phyloP scores from a whole-genome alignment of 1,140 invertebrate genomes.

The Drosophila burlai region DNA sequence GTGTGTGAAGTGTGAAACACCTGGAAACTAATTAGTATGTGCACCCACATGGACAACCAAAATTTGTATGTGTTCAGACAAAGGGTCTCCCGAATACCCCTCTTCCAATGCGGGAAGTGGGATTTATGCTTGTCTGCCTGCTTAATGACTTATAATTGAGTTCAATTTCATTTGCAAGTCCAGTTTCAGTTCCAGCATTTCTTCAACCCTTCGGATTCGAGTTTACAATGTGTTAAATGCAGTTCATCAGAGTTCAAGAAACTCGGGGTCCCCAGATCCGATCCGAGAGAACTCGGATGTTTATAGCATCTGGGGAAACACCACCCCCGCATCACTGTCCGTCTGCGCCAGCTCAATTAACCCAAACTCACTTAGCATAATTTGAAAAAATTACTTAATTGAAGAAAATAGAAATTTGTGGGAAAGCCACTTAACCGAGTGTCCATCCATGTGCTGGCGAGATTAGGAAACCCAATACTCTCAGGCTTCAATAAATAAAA shows the following conservation, averaged over 20 bases:
- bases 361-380: conserved; percentile 77
- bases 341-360: conserved; percentile 55
- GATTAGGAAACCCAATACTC: conserved; percentile 16
- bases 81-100: not conserved
- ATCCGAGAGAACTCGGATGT: conserved; percentile 5
- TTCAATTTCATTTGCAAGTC: conserved; percentile 55
- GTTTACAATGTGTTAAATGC: conserved; percentile 74
- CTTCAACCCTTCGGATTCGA: conserved; percentile 43
- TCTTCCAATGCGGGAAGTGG: conserved; percentile 15
- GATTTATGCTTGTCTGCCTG: conserved; percentile 38
- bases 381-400: conserved; percentile 77
- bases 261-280: conserved; percentile 28
- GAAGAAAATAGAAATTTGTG: conserved; percentile 67
- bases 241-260: conserved; percentile 65
- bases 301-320: conserved; percentile 8
- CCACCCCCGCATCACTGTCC: conserved; percentile 14
- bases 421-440: conserved; percentile 37
- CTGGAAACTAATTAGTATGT: conserved; percentile 52
- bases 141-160: conserved; percentile 70
- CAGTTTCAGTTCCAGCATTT: conserved; percentile 20
- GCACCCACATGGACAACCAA: conserved; percentile 29
- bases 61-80: conserved; percentile 19
- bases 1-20: conserved; percentile 33
- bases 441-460: conserved; percentile 17
- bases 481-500: conserved; percentile 18